Base-by-base conservation (phyloP, 2,888 invertebrate species). In the Tenthredo distinguenda region DNA sequence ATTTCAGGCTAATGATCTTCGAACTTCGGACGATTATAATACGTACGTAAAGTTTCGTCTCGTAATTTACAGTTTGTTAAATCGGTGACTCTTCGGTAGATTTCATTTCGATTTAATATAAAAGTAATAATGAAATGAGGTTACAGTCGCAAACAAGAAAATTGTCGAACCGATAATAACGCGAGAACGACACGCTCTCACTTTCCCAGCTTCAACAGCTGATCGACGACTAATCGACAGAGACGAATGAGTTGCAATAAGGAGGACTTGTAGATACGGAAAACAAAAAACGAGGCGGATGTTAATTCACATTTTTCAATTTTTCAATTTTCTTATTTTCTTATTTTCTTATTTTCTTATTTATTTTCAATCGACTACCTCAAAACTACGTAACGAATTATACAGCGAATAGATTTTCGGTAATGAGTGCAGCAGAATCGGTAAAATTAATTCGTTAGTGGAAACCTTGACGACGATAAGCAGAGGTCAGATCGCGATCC, bases 111-210 rank as follows among this genome's bases (percentile, higher is more conserved):
- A 21, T 26, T 12, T 77, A 31, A 55, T 55, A 81, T 21, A 55
- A 21, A 6, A 40, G 12, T 40, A 62, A 40, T 62, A 58, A 81
- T 58, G 10, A 81, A 81, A 81, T 62, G 37, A 81, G 81, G 62
- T 81, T 40, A 50, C 31, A 50, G 62, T 40, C 34, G 62, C 9
- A 21, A 47, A 62, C 34, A 37, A 81, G 37, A 62, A 21, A 81
- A 62, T 81, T 21, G 40, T 62, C 34, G 50, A 77, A 77, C 77
- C 77, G 81, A n/a, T 81, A n/a, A 58, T 58, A 81, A 81, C 81
- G 81, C 81, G 62, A 12, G 58, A 37, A 18, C 62, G 81, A 81
- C 15, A 81, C 81, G 81, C 81, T 81, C 81, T 81, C 81, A 81
- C 62, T 81, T 81, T 81, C 21, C 62, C 81, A 31, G 37, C 37